Evolutionary conservation across 2,888 invertebrate species (phyloP), one percentile per base, ranked within the genome.

Genomic region (Rhorus exstirpatorius): DNA sequence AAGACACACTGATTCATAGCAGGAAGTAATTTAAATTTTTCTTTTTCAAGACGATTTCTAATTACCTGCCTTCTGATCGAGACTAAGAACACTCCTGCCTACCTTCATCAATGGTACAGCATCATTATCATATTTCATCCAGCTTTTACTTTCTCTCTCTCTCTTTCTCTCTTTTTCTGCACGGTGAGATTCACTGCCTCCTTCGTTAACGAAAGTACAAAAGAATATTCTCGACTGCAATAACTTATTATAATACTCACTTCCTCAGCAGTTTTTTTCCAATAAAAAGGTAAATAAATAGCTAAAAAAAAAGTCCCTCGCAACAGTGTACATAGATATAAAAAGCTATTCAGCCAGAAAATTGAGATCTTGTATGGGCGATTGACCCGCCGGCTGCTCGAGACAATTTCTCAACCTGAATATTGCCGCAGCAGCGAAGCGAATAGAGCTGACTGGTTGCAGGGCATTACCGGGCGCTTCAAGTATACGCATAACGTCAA

Each of bases 401-500:
- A 76, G 76, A 76, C 76, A 38, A 76, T 76, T 76, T 76, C 58
- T 76, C 76, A 76, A 67, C n/a, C 41, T 44, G 58, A 21, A 67
- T 76, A 76, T 76, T 67, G 67, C 76, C 58, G 49, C 46, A 14
- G 58, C 44, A 38, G 44, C 35, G 76, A 49, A 41, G 46, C 67
- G 55, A 58, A 26, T 24, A 67, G 58, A 41, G 67, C 67, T 67
- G 44, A 55, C 67, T 46, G 76, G 58, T 38, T 38, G 19, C 21
- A 60, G 60, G 60, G 38, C 38, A 60, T 60, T 65, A 46, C 31
- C 35, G 12, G 19, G 12, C 19, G 44, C 12, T 51, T 26, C 14
- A 14, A 38, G 51, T 8, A 51, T n/a, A 31, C 3, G 31, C 31
- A 31, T 31, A 3, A 3, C 31, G 6, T 31, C 31, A 2, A 3